Percentiles rank a stretch among this genome's conserved stretches.
These are phyloP conservation scores for Perithous albicinctus DNA, from an alignment of 2,888 invertebrate species.

Conservation along the genomic window DNA sequence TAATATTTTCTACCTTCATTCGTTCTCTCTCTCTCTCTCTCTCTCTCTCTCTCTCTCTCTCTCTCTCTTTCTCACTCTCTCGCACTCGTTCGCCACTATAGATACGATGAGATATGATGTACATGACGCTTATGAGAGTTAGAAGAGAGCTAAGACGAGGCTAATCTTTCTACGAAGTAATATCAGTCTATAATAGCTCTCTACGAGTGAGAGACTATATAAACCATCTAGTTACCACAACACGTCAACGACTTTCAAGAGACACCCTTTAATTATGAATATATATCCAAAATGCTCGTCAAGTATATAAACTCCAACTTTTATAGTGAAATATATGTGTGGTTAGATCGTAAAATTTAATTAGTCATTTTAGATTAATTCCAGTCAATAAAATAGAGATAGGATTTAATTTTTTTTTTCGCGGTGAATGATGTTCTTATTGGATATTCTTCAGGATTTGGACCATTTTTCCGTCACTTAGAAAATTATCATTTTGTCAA, in stretches of 20 bases:
- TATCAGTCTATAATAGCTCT: constrained; percentile 21
- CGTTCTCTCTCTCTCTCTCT: not conserved
- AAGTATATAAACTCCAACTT: not conserved
- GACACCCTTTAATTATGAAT: not conserved
- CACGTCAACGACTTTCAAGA: not conserved
- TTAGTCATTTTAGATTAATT: constrained; percentile 19
- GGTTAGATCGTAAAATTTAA: constrained; percentile 21
- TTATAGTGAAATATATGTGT: not conserved
- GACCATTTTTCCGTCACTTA: no score
- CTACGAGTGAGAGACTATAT: constrained; percentile 19
- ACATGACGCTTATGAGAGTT: constrained; percentile 1
- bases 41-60: not conserved
- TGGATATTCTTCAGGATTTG: not conserved
- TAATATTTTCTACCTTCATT: constrained; percentile 53
- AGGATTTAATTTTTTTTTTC: not conserved
- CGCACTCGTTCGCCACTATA: not conserved
- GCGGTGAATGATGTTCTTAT: not conserved
- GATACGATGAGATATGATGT: constrained; percentile 8
- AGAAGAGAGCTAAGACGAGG: constrained; percentile 9
- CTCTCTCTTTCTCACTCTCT: constrained; percentile 1
- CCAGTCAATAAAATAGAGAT: not conserved
- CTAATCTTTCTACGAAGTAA: constrained; percentile 19
- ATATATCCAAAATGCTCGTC: constrained; percentile 1
- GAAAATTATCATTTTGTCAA: no score
- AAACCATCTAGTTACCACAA: constrained; percentile 29